Base-by-base conservation (phyloP, 1,140 invertebrate species). In the Asbolus verrucosus region DNA sequence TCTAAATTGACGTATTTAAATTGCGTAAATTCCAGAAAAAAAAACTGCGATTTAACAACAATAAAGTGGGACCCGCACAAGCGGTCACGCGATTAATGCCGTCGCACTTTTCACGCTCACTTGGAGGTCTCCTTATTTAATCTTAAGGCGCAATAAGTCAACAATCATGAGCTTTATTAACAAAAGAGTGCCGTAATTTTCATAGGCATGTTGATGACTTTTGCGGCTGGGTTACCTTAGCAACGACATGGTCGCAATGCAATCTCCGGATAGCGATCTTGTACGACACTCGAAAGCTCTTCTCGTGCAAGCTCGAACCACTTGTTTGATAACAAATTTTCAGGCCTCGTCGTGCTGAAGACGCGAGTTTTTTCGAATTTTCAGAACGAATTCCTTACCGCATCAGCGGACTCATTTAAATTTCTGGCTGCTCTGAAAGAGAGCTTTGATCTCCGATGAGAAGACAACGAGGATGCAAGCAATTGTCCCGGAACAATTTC, bases 191-290 rank as follows among this genome's bases (percentile, higher is more conserved):
- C 9, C 46, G 46, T 24, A 54, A 54, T 54, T 54, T 54, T 54
- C 46, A 54, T 54, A 54, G 46, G 46, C 46, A 54, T 54, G 46
- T 11, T 54, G 46, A 54, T 54, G 46, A 54, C 46, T 54, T 54
- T 27, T 54, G 46, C 27, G 46, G 46, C 46, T 27, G 46, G 15
- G 46, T 54, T 13, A 6, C 21, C 46, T 8, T 54, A 13, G 46
- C 46, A 54, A 54, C 46, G 21, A 54, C 46, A 54, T 54, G 46
- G 19, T 54, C 27, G 46, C 27, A 54, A 54, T 54, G 46, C 46
- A 54, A 54, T 54, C 46, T 54, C 46, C 46, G 46, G 46, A 54
- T 54, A 54, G 46, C 46, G 46, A 54, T 54, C 46, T 54, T 54
- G 46, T 54, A 14, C 18, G 46, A 54, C 14, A 21, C 21, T 54